Conservation (phyloP, 92 coral and sea anemone species). For the Epizoanthus rinbou region DNA sequence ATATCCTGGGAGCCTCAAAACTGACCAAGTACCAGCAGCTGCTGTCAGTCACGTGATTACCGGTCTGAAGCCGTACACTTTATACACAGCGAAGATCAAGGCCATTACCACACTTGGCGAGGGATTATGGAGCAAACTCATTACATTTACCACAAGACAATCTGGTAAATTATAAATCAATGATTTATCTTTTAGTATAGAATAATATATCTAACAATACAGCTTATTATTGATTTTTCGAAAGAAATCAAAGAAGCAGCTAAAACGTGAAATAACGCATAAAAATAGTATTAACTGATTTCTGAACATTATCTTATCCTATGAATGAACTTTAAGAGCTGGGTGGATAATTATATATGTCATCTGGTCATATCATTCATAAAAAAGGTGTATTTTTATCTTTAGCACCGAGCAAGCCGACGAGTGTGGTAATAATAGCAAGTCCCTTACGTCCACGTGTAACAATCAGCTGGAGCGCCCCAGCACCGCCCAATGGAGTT, state of each 20-base stretch:
- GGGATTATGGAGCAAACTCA: slow-evolving; percentile 46
- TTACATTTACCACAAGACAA: not conserved
- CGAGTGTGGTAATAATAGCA: not conserved
- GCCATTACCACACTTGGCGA: slow-evolving; percentile 36
- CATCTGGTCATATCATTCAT: too few relatives aligned
- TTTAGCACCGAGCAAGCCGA: not conserved
- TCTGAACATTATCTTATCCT: too few relatives aligned
- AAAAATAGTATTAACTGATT: too few relatives aligned
- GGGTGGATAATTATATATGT: too few relatives aligned
- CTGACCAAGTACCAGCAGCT: not conserved
- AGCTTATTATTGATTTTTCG: too few relatives aligned
- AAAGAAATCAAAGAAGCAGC: too few relatives aligned
- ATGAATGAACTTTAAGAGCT: too few relatives aligned
- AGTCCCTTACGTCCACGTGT: not conserved
- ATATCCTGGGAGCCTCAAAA: not conserved
- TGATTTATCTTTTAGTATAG: not conserved
- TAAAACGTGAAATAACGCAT: too few relatives aligned
- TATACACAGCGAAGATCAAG: slow-evolving; percentile 23
- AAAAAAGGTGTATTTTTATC: not conserved
- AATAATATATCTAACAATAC: too few relatives aligned
- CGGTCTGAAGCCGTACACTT: slow-evolving; percentile 38
- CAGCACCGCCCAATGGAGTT: not conserved
- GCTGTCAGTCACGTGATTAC: not conserved
- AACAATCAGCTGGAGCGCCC: not conserved
- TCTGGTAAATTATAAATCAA: slow-evolving; percentile 24